Evolutionary conservation across 2,113 vertebrate genomes (phyloP), one percentile per base, ranked within the genome.

Genomic region (Gavialis gangeticus): DNA sequence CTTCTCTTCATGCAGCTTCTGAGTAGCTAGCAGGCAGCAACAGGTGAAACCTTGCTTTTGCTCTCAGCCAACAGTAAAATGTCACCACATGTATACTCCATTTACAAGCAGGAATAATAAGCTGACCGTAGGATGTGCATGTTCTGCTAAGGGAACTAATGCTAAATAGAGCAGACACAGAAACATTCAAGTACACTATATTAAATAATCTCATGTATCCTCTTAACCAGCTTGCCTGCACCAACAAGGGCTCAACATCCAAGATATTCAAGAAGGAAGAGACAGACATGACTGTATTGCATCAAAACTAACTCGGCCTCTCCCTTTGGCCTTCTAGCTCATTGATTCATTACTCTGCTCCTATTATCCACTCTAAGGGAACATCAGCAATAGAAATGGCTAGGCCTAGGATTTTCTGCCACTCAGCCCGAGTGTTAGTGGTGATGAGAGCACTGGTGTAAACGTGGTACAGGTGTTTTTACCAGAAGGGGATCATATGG

Each of bases 361-460:
- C 46, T 46, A 46, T 46, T 46, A 76, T 67, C 60, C 77, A 0
- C 0, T 95, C 94, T 95, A 96, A 95, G 90, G 88, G 95, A 75
- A 92, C 96, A 96, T 97, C 96, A 96, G 81, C 94, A 91, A 96
- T 25, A 34, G 3, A 34, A 94, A 75, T 58, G 89, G 55, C 79
- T 0, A 0, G 90, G 92, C 84, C 80, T 64, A 85, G 78, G 80
- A 78, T 79, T 95, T 87, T 81, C 88, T 84, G 92, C 37, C 0
- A 0, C 79, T 87, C 93, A 89, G 91, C 94, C 82, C 75, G 86
- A 90, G 16, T 87, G 87, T 64, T 90, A 79, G 71, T n/a, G 71
- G 64, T 82, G 84, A 84, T 84, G 84, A 73, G 71, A 88, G 55
- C 85, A 82, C 81, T 57, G 89, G 75, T 82, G 89, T 64, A 96